Evolutionary conservation across 2,888 invertebrate genomes (phyloP), one percentile per base, ranked within the genome.

Genomic region (Philopedon plagiatum): DNA sequence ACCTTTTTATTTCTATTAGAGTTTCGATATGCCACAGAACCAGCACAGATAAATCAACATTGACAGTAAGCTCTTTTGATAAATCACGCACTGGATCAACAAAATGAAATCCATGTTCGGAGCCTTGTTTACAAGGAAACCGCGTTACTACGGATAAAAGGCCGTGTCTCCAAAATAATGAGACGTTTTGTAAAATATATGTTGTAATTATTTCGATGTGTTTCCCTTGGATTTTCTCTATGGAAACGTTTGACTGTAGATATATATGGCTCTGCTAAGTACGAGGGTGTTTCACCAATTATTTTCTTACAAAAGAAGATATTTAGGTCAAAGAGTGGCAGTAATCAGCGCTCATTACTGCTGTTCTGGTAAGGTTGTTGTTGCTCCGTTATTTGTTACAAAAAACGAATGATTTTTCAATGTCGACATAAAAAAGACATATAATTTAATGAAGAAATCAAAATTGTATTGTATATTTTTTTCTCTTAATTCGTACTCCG

Each of bases 21-120:
- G 11, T 13, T 13, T 39, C 5, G 37, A 37, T 39, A 37, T 37
- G 39, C 57, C 37, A 39, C 21, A 39, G 29, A 56, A 51, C 29
- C 29, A 26, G 51, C 21, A 39, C 26, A 19, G 41, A 65, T 65
- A 56, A 56, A 65, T 65, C 64, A 65, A 65, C 51, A 51, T 65
- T 56, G 64, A 65, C 64, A 54, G 23, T 65, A 65, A 65, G 64
- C 64, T 29, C 64, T 65, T 65, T 65, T 65, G 56, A 65, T 65
- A 65, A 65, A 65, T 65, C 64, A 56, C 64, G 41, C 32, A 39
- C 32, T 39, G 64, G 39, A 41, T 51, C 56, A 41, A 41, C 64
- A 39, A 56, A 65, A 26, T 37, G 64, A 41, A 56, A 54, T 39
- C 64, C 64, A 54, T 65, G 54, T 65, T 62, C 62, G 44, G 26